Percentiles rank a stretch among this genome's conserved stretches.
These are phyloP conservation scores for Diarsia rubi DNA, from an alignment of 2,888 invertebrate genomes.

Conservation along the genomic window DNA sequence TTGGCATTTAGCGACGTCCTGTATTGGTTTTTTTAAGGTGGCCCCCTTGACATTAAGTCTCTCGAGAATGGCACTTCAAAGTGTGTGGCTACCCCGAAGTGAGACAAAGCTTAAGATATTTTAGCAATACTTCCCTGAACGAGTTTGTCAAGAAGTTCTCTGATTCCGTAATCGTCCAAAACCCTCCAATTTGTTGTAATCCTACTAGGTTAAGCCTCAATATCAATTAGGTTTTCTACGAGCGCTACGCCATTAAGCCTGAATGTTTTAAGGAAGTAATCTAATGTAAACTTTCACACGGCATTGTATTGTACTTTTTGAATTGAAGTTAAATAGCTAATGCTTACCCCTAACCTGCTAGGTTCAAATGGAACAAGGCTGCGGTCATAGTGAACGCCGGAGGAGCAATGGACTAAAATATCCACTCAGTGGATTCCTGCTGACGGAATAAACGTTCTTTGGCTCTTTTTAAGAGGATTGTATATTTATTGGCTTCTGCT, in stretches of 20 bases:
- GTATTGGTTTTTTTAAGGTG: neutral
- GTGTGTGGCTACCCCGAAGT: neutral
- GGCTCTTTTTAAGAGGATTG: neutral
- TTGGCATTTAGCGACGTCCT: neutral
- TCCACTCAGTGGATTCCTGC: neutral
- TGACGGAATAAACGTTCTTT: neutral
- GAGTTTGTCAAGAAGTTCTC: neutral
- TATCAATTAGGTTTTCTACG: neutral
- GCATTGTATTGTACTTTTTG: neutral
- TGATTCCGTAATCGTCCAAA: neutral
- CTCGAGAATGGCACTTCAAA: neutral
- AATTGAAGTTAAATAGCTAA: neutral
- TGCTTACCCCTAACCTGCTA: neutral
- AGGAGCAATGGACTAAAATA: neutral
- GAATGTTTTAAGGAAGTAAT: neutral
- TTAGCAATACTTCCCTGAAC: neutral
- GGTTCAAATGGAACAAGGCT: neutral
- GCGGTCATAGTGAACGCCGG: neutral
- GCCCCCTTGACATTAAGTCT: neutral
- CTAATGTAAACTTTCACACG: neutral
- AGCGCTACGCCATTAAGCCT: neutral
- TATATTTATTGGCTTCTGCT: no score
- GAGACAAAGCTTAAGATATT: neutral
- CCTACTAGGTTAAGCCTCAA: conserved; percentile 1
- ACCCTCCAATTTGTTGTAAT: neutral